Evolutionary conservation across 2,888 invertebrate species (phyloP).

Genomic region (Diadegma fenestrale): DNA sequence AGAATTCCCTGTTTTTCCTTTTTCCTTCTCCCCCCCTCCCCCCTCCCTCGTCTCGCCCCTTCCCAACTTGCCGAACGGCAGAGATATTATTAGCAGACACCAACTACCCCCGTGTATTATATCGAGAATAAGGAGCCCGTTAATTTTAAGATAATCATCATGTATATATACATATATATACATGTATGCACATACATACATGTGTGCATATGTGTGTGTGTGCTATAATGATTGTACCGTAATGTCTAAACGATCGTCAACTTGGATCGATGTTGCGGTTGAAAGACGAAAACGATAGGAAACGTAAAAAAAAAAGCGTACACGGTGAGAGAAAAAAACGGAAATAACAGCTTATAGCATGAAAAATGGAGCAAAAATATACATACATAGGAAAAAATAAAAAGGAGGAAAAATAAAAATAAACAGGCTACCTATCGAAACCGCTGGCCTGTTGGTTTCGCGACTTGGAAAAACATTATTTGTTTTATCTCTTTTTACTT

Average conservation of each 20-base stretch:
- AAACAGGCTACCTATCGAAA: slow-evolving; percentile 59
- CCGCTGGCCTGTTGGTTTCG: slow-evolving; percentile 51
- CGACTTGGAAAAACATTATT: slow-evolving; percentile 46
- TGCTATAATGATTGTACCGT: slow-evolving; percentile 79
- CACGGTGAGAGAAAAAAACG: slow-evolving; percentile 28
- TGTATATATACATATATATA: slow-evolving; percentile 77
- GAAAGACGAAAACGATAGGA: slow-evolving; percentile 5
- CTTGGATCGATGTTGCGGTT: slow-evolving; percentile 62
- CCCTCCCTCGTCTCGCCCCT: not conserved
- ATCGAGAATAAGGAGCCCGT: slow-evolving; percentile 77
- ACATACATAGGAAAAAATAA: slow-evolving; percentile 26
- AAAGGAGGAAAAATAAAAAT: slow-evolving; percentile 23
- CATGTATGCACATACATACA: slow-evolving; percentile 28
- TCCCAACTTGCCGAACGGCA: slow-evolving; percentile 15
- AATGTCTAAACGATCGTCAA: slow-evolving; percentile 78
- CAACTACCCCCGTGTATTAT: slow-evolving; percentile 78
- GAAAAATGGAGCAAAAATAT: slow-evolving; percentile 25
- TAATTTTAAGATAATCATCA: slow-evolving; percentile 80
- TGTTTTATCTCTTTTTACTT: slow-evolving; percentile 58
- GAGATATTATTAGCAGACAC: slow-evolving; percentile 44
- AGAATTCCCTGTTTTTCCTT: slow-evolving; percentile 1
- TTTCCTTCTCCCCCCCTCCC: slow-evolving; percentile 11
- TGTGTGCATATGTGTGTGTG: slow-evolving; percentile 25
- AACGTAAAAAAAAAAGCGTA: slow-evolving; percentile 40
- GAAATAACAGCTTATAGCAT: slow-evolving; percentile 25